These are phyloP conservation scores for Andrena marginata DNA, from an alignment of 2,888 invertebrate genomes.

Conservation along the genomic window DNA sequence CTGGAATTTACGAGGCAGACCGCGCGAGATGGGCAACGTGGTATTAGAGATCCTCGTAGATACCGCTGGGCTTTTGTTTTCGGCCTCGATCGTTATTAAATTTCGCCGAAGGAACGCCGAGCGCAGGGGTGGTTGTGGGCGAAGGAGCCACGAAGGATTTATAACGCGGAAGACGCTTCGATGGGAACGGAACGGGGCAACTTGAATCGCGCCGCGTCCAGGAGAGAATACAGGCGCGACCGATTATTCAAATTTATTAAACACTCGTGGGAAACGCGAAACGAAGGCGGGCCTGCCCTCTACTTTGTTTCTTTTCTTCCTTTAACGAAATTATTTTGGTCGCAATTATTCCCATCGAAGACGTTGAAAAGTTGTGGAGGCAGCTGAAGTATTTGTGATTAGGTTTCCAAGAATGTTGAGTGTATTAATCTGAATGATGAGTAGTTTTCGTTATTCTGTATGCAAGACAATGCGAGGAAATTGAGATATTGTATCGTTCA, in stretches of 20 bases:
- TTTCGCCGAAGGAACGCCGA: constrained; percentile 20
- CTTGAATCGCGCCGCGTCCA: background rate
- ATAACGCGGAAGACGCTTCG: background rate
- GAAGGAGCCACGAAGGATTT: background rate
- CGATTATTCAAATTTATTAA: constrained; percentile 14
- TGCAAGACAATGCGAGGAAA: background rate
- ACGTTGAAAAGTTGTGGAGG: background rate
- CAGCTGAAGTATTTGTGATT: background rate
- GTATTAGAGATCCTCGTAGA: constrained; percentile 49
- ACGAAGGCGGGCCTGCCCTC: background rate
- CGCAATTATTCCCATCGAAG: background rate
- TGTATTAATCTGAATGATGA: background rate
- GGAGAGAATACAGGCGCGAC: background rate
- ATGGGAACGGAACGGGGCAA: background rate
- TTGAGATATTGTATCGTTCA: background rate
- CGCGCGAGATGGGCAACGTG: constrained; percentile 63
- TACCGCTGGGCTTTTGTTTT: constrained; percentile 47
- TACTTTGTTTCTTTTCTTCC: background rate
- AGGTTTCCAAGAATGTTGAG: background rate
- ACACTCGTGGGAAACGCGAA: background rate
- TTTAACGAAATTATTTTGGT: background rate
- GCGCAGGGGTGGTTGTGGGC: background rate
- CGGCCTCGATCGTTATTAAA: constrained; percentile 51
- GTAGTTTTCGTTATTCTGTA: background rate
- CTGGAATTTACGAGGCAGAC: constrained; percentile 71